These are phyloP conservation scores for Pempheris klunzingeri DNA, from an alignment of 2,797 vertebrate genomes.

Conservation along the genomic window DNA sequence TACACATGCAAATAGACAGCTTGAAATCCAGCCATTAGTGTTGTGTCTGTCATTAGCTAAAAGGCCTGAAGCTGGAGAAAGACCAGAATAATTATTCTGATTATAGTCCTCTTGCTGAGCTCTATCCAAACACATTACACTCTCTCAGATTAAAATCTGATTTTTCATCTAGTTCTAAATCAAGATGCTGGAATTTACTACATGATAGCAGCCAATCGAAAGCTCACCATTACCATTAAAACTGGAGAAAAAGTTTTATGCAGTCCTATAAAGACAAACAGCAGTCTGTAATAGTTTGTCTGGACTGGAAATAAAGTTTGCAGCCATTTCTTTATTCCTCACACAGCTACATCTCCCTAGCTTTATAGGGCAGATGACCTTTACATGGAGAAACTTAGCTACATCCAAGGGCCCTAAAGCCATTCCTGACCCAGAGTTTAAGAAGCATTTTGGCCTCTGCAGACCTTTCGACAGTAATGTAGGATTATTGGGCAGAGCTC, in stretches of 20 bases:
- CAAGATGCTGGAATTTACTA: slow-evolving; percentile 54
- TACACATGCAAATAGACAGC: slow-evolving; percentile 38
- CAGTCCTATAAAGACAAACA: background rate
- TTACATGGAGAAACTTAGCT: slow-evolving; percentile 11
- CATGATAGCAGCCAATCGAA: slow-evolving; percentile 53
- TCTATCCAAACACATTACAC: slow-evolving; percentile 69
- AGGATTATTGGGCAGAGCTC: slow-evolving; percentile 1
- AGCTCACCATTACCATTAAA: slow-evolving; percentile 10
- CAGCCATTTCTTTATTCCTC: slow-evolving; percentile 17
- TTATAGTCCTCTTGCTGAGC: slow-evolving; percentile 67
- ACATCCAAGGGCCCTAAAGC: slow-evolving; percentile 21
- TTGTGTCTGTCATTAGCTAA: slow-evolving; percentile 72
- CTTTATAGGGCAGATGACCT: slow-evolving; percentile 41
- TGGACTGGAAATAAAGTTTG: slow-evolving; percentile 1
- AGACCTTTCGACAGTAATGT: slow-evolving; percentile 2
- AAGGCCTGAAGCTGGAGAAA: slow-evolving; percentile 71
- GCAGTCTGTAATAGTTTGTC: background rate
- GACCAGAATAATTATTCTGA: slow-evolving; percentile 78
- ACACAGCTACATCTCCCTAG: background rate
- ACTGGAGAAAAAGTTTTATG: slow-evolving; percentile 16
- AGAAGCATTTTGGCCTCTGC: slow-evolving; percentile 17
- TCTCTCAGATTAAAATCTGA: slow-evolving; percentile 70
- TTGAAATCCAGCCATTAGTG: slow-evolving; percentile 59
- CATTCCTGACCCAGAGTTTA: slow-evolving; percentile 32
- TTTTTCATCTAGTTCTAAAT: slow-evolving; percentile 58